Base-by-base conservation (phyloP, 1,140 invertebrate genomes). In the Cydia pomonella region DNA sequence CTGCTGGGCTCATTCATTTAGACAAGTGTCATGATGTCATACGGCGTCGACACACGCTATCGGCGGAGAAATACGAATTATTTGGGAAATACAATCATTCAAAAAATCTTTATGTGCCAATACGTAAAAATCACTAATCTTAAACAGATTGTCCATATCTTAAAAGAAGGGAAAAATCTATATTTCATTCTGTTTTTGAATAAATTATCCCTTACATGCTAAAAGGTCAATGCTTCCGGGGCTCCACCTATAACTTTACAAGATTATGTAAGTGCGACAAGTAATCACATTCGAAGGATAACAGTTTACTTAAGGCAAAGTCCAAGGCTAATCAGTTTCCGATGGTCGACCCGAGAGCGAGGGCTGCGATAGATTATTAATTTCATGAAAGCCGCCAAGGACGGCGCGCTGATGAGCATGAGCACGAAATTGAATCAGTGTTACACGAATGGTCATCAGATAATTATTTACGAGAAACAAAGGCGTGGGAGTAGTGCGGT, bases 401-500 rank as follows among this genome's bases (percentile, higher is more conserved):
- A 16, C 21, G 23, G 10, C 63, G 23, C 62, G 63, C 63, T 66
- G 63, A 66, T 66, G 63, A 66, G 27, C 63, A 66, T 69, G 27
- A 69, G 27, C 27, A 69, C 16, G 16, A 71, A 82, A 80, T 80
- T 79, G 66, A 76, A 79, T 79, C 75, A 79, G 72, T 80, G 78
- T 77, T 73, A 75, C 73, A 73, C 78, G 79, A 82, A 74, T 80
- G 81, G 82, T 82, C 75, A 82, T 82, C 76, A 77, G 79, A 81
- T 81, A 86, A 84, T 83, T 79, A 81, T 76, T 64, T 44, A 53
- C 44, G 73, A 63, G 69, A 59, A 74, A 44, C 64, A 75, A 74
- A 69, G 73, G 80, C 66, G 79, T 73, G 72, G 50, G 73, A 38
- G 73, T 59, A 69, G 74, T 73, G 72, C 62, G 53, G 62, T 47